phyloP scores from a whole-genome alignment of 2,113 vertebrate genomes.

The Rhagologus leucostigma region DNA sequence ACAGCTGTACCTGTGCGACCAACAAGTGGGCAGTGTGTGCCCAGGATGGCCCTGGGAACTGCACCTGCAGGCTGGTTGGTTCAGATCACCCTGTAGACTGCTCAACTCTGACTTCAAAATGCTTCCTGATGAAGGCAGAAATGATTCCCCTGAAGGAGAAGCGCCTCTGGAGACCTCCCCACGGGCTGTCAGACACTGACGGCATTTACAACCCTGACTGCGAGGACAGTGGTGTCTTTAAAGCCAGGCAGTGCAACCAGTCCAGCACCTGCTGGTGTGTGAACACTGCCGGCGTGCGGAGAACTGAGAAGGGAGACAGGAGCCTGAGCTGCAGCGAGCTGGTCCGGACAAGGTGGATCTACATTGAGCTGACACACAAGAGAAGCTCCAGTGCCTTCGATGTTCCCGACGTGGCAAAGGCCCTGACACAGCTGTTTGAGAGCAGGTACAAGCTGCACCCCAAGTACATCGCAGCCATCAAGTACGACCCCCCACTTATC shows the following conservation, averaged over 20 bases:
- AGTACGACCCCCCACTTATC: constrained; percentile 73
- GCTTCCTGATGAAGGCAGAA: constrained; percentile 82
- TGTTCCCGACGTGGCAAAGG: not conserved
- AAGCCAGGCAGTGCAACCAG: constrained; percentile 82
- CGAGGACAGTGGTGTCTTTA: constrained; percentile 73
- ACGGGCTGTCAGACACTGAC: constrained; percentile 78
- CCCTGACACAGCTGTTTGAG: constrained; percentile 40
- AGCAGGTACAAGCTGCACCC: constrained; percentile 68
- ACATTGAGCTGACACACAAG: constrained; percentile 52
- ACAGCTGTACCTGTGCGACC: constrained; percentile 42
- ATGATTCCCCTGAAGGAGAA: constrained; percentile 24
- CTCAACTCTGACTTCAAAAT: constrained; percentile 77
- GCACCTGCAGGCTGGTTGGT: constrained; percentile 10
- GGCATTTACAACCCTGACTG: constrained; percentile 83
- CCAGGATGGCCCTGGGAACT: not conserved
- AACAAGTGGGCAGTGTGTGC: constrained; percentile 40
- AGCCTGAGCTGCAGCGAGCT: constrained; percentile 72
- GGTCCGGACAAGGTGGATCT: constrained; percentile 76
- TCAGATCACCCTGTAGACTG: constrained; percentile 22
- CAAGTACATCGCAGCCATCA: not conserved
- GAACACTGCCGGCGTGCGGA: constrained; percentile 83
- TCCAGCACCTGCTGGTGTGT: constrained; percentile 86
- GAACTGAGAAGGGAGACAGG: constrained; percentile 77
- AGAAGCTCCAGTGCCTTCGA: constrained; percentile 43
- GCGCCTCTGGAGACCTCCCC: constrained; percentile 51